Evolutionary conservation across 2,113 vertebrate genomes (phyloP), one percentile per base, ranked within the genome.

Genomic region (Gnathonemus echidnorhynchus): DNA sequence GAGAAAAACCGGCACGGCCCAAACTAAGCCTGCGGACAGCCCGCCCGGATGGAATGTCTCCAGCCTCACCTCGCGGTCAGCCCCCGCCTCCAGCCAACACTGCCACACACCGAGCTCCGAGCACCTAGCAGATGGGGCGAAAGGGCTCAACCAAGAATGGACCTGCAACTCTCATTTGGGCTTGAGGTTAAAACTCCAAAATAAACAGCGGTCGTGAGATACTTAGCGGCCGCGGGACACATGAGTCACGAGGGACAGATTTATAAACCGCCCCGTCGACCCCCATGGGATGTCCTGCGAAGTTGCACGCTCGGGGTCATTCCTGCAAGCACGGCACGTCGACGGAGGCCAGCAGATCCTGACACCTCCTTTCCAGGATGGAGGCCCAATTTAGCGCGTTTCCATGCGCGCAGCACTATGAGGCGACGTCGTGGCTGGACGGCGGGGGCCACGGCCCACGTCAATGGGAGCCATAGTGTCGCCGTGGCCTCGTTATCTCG

Each of bases 361-460:
- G 90, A 62, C 87, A 84, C 87, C 50, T 58, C 74, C 35, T 35
- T 66, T 35, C 87, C 53, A 84, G 66, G 70, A 88, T 48, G 35
- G 35, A 80, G 74, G 74, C 74, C 74, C 74, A 87, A 90, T 83
- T 48, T 88, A 19, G 70, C 50, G 9, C 5, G 31, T 45, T 35
- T 9, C 46, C 35, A 5, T 86, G 53, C 7, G 35, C 17, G 42
- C 83, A 74, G 90, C 24, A 3, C 10, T 87, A 27, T 9, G 62
- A 90, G 87, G 88, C 80, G 58, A 66, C 58, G 88, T 52, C 19
- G 90, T 42, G 5, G 9, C 24, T 17, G 42, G 74, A 90, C 90
- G 88, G 83, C 77, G 62, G 66, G 45, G 87, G 31, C 90, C 45
- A 62, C 70, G 10, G 24, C 27, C 87, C 50, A 58, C 52, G 19